phyloP scores from a whole-genome alignment of 2,888 invertebrate genomes.

The Tetranychus piercei region DNA sequence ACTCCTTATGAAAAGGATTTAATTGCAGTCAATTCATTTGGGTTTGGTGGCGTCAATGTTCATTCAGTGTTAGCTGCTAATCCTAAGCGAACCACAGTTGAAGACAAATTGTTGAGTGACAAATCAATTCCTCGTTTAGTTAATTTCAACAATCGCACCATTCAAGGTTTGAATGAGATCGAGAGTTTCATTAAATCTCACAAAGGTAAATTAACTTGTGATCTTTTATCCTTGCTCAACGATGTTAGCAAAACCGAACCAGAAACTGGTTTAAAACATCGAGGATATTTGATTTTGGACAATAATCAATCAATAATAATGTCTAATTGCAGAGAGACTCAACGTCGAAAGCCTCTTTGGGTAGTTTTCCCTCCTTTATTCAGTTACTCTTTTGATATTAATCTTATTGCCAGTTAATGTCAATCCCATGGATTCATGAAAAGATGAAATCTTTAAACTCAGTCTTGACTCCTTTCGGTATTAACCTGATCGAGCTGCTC shows the following conservation, averaged over 20 bases:
- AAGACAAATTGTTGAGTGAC: conserved; percentile 43
- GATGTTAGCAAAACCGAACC: conserved; percentile 9
- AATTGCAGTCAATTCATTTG: conserved; percentile 40
- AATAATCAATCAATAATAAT: conserved; percentile 2
- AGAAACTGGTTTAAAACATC: background rate
- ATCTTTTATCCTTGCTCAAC: conserved; percentile 50
- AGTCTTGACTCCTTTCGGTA: conserved; percentile 32
- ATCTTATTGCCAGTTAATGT: conserved; percentile 31
- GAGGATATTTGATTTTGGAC: conserved; percentile 14
- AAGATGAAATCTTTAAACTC: conserved; percentile 32
- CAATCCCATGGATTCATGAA: conserved; percentile 33
- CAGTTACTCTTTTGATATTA: background rate
- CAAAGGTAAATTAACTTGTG: conserved; percentile 38
- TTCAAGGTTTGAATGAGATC: conserved; percentile 49
- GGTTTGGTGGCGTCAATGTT: conserved; percentile 38
- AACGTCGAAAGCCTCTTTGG: background rate
- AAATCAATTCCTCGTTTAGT: conserved; percentile 36
- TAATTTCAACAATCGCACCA: conserved; percentile 64
- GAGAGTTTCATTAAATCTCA: conserved; percentile 38
- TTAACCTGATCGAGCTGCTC: conserved; percentile 34
- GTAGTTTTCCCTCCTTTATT: background rate
- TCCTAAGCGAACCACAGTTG: conserved; percentile 16
- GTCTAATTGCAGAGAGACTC: background rate
- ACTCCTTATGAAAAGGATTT: conserved; percentile 35
- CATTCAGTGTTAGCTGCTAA: conserved; percentile 31